These are phyloP conservation scores for Drosophila fuyamai DNA, from an alignment of 1,140 invertebrate genomes.

Conservation along the genomic window DNA sequence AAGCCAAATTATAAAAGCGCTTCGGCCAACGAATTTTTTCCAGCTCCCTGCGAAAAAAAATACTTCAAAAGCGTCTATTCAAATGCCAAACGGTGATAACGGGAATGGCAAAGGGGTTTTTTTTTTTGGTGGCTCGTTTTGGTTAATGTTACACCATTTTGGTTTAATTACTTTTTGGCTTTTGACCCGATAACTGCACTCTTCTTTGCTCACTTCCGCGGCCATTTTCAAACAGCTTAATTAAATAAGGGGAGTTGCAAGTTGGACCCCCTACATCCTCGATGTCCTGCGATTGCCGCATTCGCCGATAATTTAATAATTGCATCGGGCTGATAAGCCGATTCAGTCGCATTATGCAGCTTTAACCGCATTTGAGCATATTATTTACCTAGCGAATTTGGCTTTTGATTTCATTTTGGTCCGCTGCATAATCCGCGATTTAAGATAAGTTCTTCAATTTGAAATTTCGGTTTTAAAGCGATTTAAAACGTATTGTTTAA, in stretches of 20 bases:
- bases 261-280: neutral
- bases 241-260: conserved; percentile 45
- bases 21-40: conserved; percentile 45
- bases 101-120: neutral
- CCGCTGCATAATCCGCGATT: neutral
- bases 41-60: conserved; percentile 31
- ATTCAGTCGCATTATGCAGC: conserved; percentile 29
- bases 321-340: conserved; percentile 42
- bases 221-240: conserved; percentile 52
- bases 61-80: conserved; percentile 65
- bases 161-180: conserved; percentile 74
- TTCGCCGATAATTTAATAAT: conserved; percentile 48
- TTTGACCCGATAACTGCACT: conserved; percentile 33
- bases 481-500: neutral
- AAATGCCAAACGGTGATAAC: conserved; percentile 42
- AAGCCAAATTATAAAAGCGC: conserved; percentile 54
- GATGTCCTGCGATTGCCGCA: conserved; percentile 4
- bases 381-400: conserved; percentile 17
- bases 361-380: conserved; percentile 12
- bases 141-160: conserved; percentile 78
- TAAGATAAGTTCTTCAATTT: neutral
- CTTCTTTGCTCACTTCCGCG: conserved; percentile 13
- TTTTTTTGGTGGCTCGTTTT: conserved; percentile 51
- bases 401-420: conserved; percentile 9
- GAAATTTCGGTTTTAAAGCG: no score